Evolutionary conservation across 1,140 invertebrate genomes (phyloP).

Genomic region (Lineus longissimus): DNA sequence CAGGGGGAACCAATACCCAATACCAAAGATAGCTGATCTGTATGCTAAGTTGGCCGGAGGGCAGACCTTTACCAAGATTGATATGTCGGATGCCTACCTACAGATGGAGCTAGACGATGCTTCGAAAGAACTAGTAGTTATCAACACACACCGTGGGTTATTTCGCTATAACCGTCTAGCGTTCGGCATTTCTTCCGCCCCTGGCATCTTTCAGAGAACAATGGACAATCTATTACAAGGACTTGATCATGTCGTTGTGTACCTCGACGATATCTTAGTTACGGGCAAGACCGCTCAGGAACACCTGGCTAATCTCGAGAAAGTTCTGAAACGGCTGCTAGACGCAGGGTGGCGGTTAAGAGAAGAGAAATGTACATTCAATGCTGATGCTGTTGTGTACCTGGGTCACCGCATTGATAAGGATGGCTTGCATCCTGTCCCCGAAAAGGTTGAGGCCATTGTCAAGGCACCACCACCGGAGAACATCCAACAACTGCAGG

Average conservation of each 20-base stretch:
- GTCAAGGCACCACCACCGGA: too few relatives aligned
- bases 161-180: constrained; percentile 26
- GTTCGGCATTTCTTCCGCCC: constrained; percentile 55
- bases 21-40: constrained; percentile 37
- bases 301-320: constrained; percentile 17
- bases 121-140: constrained; percentile 22
- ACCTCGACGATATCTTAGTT: constrained; percentile 25
- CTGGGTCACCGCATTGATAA: background rate
- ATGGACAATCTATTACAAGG: constrained; percentile 49
- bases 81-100: constrained; percentile 27
- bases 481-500: too few relatives aligned
- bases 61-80: constrained; percentile 35
- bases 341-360: constrained; percentile 50
- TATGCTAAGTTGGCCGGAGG: constrained; percentile 31
- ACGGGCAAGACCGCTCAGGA: constrained; percentile 14
- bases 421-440: too few relatives aligned
- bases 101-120: constrained; percentile 30
- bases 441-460: background rate
- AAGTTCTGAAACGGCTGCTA: constrained; percentile 12
- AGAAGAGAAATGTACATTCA: constrained; percentile 41
- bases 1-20: constrained; percentile 26
- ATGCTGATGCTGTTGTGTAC: background rate
- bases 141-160: constrained; percentile 37
- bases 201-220: constrained; percentile 55
- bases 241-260: constrained; percentile 11